These are phyloP conservation scores for Disparrhopalites patrizii DNA, from an alignment of 2,888 invertebrate species.

Conservation along the genomic window DNA sequence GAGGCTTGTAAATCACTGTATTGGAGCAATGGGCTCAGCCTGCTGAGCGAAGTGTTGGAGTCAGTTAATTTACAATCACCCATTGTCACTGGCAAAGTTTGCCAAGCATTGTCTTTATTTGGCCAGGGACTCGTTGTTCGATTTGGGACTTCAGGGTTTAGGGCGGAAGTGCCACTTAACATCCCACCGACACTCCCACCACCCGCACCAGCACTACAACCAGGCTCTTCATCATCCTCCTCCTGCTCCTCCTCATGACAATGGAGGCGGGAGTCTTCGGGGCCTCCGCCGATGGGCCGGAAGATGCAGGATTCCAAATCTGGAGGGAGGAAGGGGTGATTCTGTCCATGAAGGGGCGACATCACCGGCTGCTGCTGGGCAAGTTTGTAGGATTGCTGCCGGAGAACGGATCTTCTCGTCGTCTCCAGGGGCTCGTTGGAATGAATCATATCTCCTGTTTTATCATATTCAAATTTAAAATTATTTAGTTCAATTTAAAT, in stretches of 20 bases:
- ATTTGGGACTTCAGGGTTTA: neutral
- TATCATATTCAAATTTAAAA: too few relatives aligned
- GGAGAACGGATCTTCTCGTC: slow-evolving; percentile 56
- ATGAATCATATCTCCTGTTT: slow-evolving; percentile 25
- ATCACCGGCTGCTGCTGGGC: slow-evolving; percentile 79
- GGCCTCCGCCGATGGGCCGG: slow-evolving; percentile 40
- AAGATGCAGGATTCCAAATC: slow-evolving; percentile 42
- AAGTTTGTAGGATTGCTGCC: slow-evolving; percentile 83
- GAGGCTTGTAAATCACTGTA: slow-evolving; percentile 19
- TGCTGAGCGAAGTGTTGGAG: slow-evolving; percentile 44
- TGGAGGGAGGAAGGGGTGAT: slow-evolving; percentile 18
- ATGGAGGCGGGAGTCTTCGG: slow-evolving; percentile 39
- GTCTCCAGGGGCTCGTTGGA: slow-evolving; percentile 28
- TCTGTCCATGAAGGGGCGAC: slow-evolving; percentile 61
- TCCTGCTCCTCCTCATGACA: slow-evolving; percentile 33
- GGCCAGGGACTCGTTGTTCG: slow-evolving; percentile 36
- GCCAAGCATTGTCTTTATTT: slow-evolving; percentile 38
- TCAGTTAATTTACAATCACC: slow-evolving; percentile 48
- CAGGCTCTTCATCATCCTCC: slow-evolving; percentile 32
- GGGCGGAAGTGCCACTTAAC: neutral
- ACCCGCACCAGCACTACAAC: slow-evolving; percentile 4
- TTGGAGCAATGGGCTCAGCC: slow-evolving; percentile 42
- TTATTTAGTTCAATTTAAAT: too few relatives aligned
- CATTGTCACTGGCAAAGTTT: slow-evolving; percentile 45
- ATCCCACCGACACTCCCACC: neutral